Evolutionary conservation across 1,140 invertebrate species (phyloP).

Genomic region (Manduca sexta): DNA sequence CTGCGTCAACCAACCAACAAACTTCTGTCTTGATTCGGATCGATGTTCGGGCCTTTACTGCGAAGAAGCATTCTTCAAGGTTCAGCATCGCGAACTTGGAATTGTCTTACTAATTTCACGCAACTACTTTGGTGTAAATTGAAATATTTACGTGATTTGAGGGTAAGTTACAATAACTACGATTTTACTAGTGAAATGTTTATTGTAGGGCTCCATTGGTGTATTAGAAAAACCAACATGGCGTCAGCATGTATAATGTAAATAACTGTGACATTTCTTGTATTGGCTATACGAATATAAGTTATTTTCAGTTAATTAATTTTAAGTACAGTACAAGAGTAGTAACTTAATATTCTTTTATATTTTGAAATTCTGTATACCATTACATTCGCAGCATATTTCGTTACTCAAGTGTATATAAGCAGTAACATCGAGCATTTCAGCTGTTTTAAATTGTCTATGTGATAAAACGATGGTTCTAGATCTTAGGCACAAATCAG

Average conservation of each 20-base stretch:
- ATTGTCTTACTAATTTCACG: slow-evolving; percentile 74
- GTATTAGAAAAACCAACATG: slow-evolving; percentile 63
- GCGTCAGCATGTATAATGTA: slow-evolving; percentile 62
- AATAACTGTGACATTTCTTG: slow-evolving; percentile 59
- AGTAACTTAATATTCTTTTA: no score
- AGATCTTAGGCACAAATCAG: no score
- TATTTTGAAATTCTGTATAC: no score
- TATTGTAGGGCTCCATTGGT: slow-evolving; percentile 46
- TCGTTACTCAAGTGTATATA: no score
- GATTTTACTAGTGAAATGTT: slow-evolving; percentile 4
- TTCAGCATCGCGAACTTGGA: slow-evolving; percentile 77
- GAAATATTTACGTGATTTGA: slow-evolving; percentile 69
- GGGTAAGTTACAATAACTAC: slow-evolving; percentile 66
- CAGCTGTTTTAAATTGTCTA: no score
- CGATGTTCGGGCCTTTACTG: slow-evolving; percentile 77
- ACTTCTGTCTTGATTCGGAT: slow-evolving; percentile 71
- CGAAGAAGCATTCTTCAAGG: slow-evolving; percentile 75
- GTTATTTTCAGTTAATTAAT: background rate
- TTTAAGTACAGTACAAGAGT: no score
- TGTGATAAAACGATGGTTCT: no score
- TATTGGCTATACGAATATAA: slow-evolving; percentile 14
- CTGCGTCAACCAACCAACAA: slow-evolving; percentile 21
- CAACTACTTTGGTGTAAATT: slow-evolving; percentile 75
- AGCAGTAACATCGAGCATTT: no score
- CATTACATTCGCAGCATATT: no score